Evolutionary conservation across 1,140 invertebrate genomes (phyloP), one percentile per base, ranked within the genome.

Genomic region (Pseudoatta argentina): DNA sequence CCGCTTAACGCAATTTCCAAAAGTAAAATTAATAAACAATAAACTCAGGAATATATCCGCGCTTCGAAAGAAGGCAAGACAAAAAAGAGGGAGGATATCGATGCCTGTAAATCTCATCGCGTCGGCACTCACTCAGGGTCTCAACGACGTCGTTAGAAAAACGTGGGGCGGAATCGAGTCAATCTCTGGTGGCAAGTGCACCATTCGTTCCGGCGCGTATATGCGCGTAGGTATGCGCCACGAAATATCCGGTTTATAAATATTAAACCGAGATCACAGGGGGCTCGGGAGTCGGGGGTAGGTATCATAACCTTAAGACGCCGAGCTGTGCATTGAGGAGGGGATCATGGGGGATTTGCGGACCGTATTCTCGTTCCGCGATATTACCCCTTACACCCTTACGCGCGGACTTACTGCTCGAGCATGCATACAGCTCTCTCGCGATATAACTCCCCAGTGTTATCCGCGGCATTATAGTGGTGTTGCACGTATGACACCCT

Each of bases 191-290:
- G 82, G 82, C 82, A 85, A 78, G 72, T 78, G 82, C 30, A 55
- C 63, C 72, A 85, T 78, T 78, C 82, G 71, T 85, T 66, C 44
- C 27, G n/a, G 82, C 59, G 82, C 21, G 10, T 71, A 81, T 76
- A 76, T 12, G 39, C 3, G n/a, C 4, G 51, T 48, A 81, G 59
- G 57, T 85, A 81, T 72, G 75, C 48, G 69, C 39, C 48, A 18
- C 30, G 44, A 87, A 91, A 91, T 91, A 91, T 91, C 87, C 75
- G 85, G 75, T 90, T 90, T 91, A 91, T 91, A 91, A 91, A 91
- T 91, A 91, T 91, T 91, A 91, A 91, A 91, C 79, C 67, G 59
- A 69, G 69, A 86, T 82, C 75, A 66, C 14, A 24, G 64, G 34
- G 21, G n/a, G n/a, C 44, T 27, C 18, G 59, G n/a, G 63, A 55